Evolutionary conservation across 2,113 vertebrate species (phyloP).

Genomic region (Maylandia zebra): DNA sequence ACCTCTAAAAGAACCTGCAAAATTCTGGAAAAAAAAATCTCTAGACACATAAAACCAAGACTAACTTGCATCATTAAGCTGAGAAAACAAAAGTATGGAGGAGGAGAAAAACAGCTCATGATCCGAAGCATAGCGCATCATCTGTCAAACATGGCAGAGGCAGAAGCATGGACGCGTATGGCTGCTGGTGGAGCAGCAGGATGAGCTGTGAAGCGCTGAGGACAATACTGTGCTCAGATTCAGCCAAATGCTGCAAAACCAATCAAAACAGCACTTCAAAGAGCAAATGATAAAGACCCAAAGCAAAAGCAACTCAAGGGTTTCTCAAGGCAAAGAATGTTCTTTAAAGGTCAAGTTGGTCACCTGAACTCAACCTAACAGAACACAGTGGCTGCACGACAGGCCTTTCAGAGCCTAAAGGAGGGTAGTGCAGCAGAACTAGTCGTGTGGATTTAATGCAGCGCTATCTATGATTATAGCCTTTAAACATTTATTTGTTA

Average conservation of each 20-base stretch:
- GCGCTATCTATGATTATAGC: not conserved
- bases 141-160: not conserved
- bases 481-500: not conserved
- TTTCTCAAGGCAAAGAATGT: not conserved
- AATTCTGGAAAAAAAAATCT: not conserved
- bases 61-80: not conserved
- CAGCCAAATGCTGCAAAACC: not conserved
- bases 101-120: not conserved
- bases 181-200: not conserved
- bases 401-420: not conserved
- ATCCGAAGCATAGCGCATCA: not conserved
- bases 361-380: not conserved
- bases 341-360: not conserved
- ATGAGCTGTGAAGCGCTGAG: not conserved
- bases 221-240: not conserved
- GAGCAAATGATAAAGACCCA: not conserved
- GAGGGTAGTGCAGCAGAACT: not conserved
- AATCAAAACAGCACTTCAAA: rapidly evolving
- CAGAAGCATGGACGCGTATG: rapidly evolving
- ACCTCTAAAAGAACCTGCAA: not conserved
- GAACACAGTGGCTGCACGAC: not conserved
- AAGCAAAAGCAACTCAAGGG: not conserved
- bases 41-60: rapidly evolving
- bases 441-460: not conserved
- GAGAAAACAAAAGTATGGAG: not conserved